Evolutionary conservation across 2,113 vertebrate species (phyloP).

Genomic region (Paramisgurnus dabryanus): DNA sequence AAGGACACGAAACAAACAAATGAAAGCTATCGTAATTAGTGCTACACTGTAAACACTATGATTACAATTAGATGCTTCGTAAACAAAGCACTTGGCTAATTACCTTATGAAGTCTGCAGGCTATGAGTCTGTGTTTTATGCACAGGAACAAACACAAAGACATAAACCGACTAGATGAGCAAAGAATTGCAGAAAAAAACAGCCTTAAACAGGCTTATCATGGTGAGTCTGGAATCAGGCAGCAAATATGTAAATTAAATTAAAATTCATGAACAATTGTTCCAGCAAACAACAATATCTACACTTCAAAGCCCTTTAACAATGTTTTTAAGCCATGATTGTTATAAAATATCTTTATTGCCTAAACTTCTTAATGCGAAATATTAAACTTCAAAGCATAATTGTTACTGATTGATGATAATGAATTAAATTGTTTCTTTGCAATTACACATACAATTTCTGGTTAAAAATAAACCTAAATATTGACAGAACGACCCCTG

Average conservation of each 20-base stretch:
- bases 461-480: too few relatives aligned
- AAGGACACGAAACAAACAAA: slow-evolving; percentile 16
- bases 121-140: not conserved
- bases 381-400: too few relatives aligned
- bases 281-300: not conserved
- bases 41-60: slow-evolving; percentile 31
- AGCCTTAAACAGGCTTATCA: not conserved
- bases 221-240: not conserved
- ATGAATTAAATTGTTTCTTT: too few relatives aligned
- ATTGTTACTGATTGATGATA: too few relatives aligned
- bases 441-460: too few relatives aligned
- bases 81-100: slow-evolving; percentile 45
- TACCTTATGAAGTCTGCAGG: slow-evolving; percentile 15
- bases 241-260: not conserved
- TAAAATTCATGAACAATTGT: not conserved
- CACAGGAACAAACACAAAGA: not conserved
- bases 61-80: slow-evolving; percentile 42
- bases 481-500: too few relatives aligned
- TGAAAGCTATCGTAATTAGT: slow-evolving; percentile 33
- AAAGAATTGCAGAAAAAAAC: not conserved
- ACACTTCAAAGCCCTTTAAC: not conserved
- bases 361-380: too few relatives aligned
- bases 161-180: not conserved
- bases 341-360: too few relatives aligned
- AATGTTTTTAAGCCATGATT: not conserved